Evolutionary conservation across 2,888 invertebrate genomes (phyloP), one percentile per base, ranked within the genome.

Genomic region (Drosophila birchii): DNA sequence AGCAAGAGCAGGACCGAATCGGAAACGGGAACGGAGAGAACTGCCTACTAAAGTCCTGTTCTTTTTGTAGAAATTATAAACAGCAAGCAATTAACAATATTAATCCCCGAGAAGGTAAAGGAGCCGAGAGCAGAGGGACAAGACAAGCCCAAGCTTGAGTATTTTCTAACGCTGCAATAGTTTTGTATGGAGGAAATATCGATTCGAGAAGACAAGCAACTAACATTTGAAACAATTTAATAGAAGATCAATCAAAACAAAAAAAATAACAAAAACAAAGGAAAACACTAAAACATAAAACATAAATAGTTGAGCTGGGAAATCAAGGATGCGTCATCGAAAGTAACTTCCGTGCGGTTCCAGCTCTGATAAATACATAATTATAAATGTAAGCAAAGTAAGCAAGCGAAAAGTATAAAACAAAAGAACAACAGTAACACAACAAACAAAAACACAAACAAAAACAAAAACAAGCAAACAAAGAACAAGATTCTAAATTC

Each of bases 121-220:
- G 18, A 57, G 43, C 18, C 11, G 18, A 67, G 26, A 60, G 29
- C 3, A 49, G 29, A 23, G 55, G 20, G 23, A 53, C 43, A 29
- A 47, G 23, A 53, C 43, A 29, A 47, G 39, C 57, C 36, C 36
- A 62, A 60, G 45, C 45, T 45, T 16, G 26, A 45, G 66, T 75
- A 80, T 69, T 88, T 83, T 82, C 75, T 58, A 72, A 72, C 55
- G 58, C 61, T 72, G 77, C 67, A 72, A 76, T 66, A 77, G 77
- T 72, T 72, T 66, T 76, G 71, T 66, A 70, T 76, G 39, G 47
- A 56, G 26, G 44, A 54, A 53, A 53, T 23, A 36, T 41, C 53
- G 43, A 63, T 56, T 49, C 49, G 45, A 55, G 72, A 39, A 64
- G 60, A 39, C 64, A 62, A 57, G 38, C 63, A 57, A 70, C 76